Conservation (phyloP, 2,888 invertebrate species). For the Eustalomyia histrio region DNA sequence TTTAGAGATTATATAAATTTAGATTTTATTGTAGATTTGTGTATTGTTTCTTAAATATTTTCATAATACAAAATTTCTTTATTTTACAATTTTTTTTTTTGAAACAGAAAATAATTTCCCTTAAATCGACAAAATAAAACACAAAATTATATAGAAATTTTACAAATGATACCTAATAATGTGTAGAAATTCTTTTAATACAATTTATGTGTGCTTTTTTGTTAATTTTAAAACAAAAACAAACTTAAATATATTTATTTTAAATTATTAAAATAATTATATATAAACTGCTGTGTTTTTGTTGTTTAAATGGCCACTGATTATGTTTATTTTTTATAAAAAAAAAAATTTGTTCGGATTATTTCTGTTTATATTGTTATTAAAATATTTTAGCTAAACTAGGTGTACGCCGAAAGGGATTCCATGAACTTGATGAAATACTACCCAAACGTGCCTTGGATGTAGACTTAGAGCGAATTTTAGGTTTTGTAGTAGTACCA, state of each 20-base stretch:
- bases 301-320: conserved; percentile 68
- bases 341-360: conserved; percentile 23
- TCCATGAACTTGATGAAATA: conserved; percentile 78
- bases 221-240: not conserved
- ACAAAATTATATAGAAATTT: conserved; percentile 43
- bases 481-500: conserved; percentile 77
- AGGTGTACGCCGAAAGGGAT: conserved; percentile 79
- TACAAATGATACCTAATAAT: conserved; percentile 49
- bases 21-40: conserved; percentile 1
- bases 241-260: conserved; percentile 28
- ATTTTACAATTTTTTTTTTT: conserved; percentile 42
- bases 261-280: conserved; percentile 46
- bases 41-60: not conserved
- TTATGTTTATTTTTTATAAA: conserved; percentile 35
- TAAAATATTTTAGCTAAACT: conserved; percentile 79
- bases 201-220: conserved; percentile 19
- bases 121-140: conserved; percentile 65
- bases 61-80: conserved; percentile 8
- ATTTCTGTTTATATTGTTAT: conserved; percentile 13
- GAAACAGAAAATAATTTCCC: conserved; percentile 56
- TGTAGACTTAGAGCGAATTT: conserved; percentile 75
- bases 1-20: conserved; percentile 16
- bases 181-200: not conserved
- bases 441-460: conserved; percentile 77
- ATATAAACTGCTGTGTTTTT: conserved; percentile 48